Percentiles rank a stretch among this genome's conserved stretches.
These are phyloP conservation scores for Coturnix japonica DNA, from an alignment of 2,113 vertebrate genomes.

Conservation along the genomic window DNA sequence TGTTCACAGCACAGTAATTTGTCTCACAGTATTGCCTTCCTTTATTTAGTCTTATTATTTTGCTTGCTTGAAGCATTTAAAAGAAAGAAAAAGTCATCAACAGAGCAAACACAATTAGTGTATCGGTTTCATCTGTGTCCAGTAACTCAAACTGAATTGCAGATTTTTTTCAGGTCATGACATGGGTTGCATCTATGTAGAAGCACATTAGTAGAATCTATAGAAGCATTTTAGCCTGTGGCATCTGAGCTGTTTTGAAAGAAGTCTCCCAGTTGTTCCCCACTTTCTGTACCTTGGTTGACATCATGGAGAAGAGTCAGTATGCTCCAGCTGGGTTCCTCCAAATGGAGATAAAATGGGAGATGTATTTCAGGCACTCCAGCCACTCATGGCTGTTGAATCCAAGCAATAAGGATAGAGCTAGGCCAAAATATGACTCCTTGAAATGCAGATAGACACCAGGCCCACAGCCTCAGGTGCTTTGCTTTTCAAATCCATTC, in stretches of 20 bases:
- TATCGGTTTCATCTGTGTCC: neutral
- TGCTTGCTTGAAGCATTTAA: neutral
- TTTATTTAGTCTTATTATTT: slow-evolving; percentile 24
- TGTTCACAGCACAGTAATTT: slow-evolving; percentile 5
- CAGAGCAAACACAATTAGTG: neutral
- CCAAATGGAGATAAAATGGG: neutral
- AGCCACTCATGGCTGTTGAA: neutral
- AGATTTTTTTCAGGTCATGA: neutral
- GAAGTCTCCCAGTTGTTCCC: neutral
- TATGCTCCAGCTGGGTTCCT: neutral
- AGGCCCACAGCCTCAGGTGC: neutral
- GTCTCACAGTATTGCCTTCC: slow-evolving; percentile 21
- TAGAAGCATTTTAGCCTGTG: neutral
- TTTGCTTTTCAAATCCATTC: neutral
- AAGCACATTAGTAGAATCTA: neutral
- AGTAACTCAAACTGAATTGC: neutral
- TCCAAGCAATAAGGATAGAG: neutral
- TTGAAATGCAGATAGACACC: neutral
- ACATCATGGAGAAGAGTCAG: accelerated
- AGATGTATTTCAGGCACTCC: neutral
- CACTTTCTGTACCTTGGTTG: accelerated
- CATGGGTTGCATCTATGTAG: neutral
- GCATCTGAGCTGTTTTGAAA: neutral
- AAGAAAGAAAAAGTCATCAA: neutral
- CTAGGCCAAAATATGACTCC: neutral